These are phyloP conservation scores for Phaonia tiefii DNA, from an alignment of 2,888 invertebrate species.

Conservation along the genomic window DNA sequence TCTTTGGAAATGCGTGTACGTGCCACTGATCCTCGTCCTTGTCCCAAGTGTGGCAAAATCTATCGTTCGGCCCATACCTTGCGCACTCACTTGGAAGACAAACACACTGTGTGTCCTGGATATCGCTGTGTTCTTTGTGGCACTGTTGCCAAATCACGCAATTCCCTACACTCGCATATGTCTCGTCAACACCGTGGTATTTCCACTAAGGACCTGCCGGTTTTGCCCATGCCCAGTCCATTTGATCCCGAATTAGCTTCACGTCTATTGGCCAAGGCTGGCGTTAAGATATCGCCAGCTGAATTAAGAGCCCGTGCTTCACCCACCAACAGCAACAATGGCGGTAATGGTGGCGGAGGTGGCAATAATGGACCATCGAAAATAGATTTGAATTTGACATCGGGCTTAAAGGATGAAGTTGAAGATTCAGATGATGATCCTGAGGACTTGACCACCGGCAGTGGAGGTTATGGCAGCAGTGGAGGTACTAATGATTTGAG, in stretches of 20 bases:
- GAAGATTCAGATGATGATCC: constrained; percentile 88
- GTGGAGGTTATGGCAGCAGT: constrained; percentile 70
- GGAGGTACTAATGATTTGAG: constrained; percentile 74
- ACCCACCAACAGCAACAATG: constrained; percentile 87
- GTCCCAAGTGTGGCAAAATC: constrained; percentile 96
- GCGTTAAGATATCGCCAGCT: constrained; percentile 92
- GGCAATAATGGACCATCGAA: constrained; percentile 53
- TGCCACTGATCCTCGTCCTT: constrained; percentile 95
- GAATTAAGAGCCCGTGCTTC: constrained; percentile 92
- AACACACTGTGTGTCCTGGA: constrained; percentile 95
- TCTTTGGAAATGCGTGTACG: constrained; percentile 93
- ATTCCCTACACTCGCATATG: constrained; percentile 96
- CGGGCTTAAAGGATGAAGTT: constrained; percentile 84
- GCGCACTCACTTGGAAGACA: constrained; percentile 94
- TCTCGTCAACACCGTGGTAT: constrained; percentile 95
- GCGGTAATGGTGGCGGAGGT: constrained; percentile 61
- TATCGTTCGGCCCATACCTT: constrained; percentile 95
- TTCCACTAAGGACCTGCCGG: constrained; percentile 95
- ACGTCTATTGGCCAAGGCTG: constrained; percentile 92
- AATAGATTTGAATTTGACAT: constrained; percentile 82
- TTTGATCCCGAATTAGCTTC: constrained; percentile 95
- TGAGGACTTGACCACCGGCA: constrained; percentile 88
- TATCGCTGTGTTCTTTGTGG: constrained; percentile 95
- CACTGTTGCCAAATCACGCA: constrained; percentile 94
- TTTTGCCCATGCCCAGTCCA: constrained; percentile 94